Conservation (phyloP, 30 jellyfish, hydroid and myxozoan species). For the Mastigias papua region DNA sequence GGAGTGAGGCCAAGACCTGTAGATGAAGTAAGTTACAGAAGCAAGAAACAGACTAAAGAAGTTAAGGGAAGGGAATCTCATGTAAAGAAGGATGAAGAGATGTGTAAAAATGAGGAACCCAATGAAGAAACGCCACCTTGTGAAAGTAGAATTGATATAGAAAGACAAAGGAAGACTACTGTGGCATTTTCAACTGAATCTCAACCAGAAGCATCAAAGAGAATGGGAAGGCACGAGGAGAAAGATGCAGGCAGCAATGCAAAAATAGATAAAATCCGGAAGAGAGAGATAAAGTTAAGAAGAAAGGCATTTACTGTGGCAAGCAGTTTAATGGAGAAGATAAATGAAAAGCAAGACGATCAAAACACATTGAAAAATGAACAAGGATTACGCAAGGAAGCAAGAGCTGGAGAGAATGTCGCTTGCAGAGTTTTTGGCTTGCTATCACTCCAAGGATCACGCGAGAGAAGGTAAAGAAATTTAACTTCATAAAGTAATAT, state of each 20-base stretch:
- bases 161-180: background rate
- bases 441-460: slow-evolving; percentile 77
- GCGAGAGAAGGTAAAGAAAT: slow-evolving; percentile 68
- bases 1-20: background rate
- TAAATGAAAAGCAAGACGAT: background rate
- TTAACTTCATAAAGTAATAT: background rate
- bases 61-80: background rate
- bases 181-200: background rate
- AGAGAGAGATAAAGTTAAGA: background rate
- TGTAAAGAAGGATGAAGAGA: background rate
- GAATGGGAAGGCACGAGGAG: background rate
- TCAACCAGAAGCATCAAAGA: background rate
- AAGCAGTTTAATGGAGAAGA: slow-evolving; percentile 3
- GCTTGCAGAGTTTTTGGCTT: slow-evolving; percentile 85
- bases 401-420: slow-evolving; percentile 29
- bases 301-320: slow-evolving; percentile 5
- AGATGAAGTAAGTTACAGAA: background rate
- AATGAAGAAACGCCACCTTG: background rate
- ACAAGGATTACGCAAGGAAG: slow-evolving; percentile 6
- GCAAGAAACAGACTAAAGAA: background rate
- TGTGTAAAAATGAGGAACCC: background rate
- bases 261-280: background rate
- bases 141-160: background rate
- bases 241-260: background rate
- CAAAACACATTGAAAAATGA: background rate